These are phyloP conservation scores for Trichogramma evanescens DNA, from an alignment of 2,888 invertebrate genomes.

Conservation along the genomic window DNA sequence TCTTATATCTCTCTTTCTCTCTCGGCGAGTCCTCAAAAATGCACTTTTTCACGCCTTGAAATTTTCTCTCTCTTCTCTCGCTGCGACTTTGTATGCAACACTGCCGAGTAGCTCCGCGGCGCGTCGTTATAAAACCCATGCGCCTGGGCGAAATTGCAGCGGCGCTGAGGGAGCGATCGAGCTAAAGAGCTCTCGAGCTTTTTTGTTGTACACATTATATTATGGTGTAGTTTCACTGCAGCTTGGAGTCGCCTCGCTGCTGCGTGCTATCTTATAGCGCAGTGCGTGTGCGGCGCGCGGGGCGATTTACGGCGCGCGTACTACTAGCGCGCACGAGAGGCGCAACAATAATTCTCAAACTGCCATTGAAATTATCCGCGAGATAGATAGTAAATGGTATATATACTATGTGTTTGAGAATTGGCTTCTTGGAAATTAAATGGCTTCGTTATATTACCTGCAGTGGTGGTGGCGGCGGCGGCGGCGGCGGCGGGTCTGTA, in stretches of 20 bases:
- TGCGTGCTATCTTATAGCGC: conserved; percentile 12
- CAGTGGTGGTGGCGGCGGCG: background rate
- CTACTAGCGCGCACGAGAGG: background rate
- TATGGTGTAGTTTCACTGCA: background rate
- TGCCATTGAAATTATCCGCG: conserved; percentile 16
- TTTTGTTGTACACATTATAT: background rate
- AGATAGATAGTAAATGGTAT: too few relatives aligned
- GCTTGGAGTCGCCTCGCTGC: conserved; percentile 7
- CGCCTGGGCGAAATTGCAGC: too few relatives aligned
- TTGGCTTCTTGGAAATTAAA: conserved; percentile 17
- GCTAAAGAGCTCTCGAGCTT: background rate
- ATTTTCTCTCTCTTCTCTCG: too few relatives aligned
- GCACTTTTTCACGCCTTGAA: too few relatives aligned
- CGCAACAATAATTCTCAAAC: conserved; percentile 5
- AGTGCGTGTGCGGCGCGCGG: background rate
- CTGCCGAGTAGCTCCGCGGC: too few relatives aligned
- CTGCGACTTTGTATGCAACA: too few relatives aligned
- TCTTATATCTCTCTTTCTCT: too few relatives aligned
- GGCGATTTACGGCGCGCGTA: conserved; percentile 6
- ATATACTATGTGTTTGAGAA: background rate
- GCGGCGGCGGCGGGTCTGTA: background rate
- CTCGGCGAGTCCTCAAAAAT: too few relatives aligned
- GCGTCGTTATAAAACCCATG: too few relatives aligned
- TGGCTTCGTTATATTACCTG: conserved; percentile 12
- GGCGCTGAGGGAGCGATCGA: too few relatives aligned